Conservation (phyloP, 2,797 vertebrate species). For the Botia almorhae region DNA sequence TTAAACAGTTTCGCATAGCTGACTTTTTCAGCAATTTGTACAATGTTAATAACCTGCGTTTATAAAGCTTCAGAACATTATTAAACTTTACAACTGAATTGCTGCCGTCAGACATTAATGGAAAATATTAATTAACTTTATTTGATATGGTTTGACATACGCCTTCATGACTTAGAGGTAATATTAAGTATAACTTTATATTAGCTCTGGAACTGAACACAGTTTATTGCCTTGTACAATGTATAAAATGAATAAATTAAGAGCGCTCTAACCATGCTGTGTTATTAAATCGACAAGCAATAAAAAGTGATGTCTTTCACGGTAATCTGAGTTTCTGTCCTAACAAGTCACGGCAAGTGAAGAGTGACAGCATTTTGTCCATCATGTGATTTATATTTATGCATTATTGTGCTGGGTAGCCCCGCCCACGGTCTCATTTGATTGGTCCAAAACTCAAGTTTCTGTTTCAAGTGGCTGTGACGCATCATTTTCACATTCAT, state of each 20-base stretch:
- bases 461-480: not conserved
- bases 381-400: not conserved
- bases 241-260: not conserved
- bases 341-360: not conserved
- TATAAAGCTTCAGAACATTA: slow-evolving; percentile 1
- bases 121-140: slow-evolving; percentile 8
- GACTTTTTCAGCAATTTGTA: slow-evolving; percentile 34
- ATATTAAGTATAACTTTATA: slow-evolving; percentile 10
- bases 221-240: slow-evolving; percentile 5
- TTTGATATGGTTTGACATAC: not conserved
- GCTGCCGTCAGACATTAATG: not conserved
- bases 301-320: not conserved
- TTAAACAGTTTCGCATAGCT: slow-evolving; percentile 38
- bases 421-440: not conserved
- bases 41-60: slow-evolving; percentile 20
- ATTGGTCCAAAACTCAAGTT: not conserved
- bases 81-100: slow-evolving; percentile 4
- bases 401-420: not conserved
- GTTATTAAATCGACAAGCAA: not conserved
- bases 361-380: no score
- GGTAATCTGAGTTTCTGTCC: not conserved
- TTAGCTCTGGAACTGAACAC: not conserved
- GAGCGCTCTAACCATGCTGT: not conserved
- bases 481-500: not conserved
- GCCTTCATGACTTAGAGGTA: slow-evolving; percentile 16